Conservation (phyloP, 2,797 vertebrate species). For the Semotilus atromaculatus region DNA sequence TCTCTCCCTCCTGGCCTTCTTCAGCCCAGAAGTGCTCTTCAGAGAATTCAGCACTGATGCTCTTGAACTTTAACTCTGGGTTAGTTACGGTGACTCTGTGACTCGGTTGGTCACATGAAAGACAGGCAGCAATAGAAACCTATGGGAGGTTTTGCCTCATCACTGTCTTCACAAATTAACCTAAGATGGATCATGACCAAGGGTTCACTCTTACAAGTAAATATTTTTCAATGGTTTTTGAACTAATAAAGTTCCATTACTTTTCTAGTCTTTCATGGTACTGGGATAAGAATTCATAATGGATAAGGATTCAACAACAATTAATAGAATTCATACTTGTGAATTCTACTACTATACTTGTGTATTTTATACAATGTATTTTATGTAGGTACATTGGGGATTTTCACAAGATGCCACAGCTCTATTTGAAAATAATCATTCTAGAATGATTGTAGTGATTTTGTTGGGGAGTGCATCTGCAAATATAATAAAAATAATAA, state of each 20-base stretch:
- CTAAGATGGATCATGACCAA: neutral
- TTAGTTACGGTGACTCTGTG: constrained; percentile 12
- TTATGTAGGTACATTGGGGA: neutral
- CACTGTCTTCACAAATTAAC: constrained; percentile 19
- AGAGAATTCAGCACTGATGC: constrained; percentile 27
- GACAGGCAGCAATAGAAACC: constrained; percentile 20
- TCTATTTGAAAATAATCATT: neutral
- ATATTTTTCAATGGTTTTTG: neutral
- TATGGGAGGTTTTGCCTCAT: constrained; percentile 1
- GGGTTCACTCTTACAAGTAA: neutral
- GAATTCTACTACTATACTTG: neutral
- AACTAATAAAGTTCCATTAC: neutral
- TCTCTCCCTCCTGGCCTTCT: constrained; percentile 40
- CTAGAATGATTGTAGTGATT: neutral
- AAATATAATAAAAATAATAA: neutral
- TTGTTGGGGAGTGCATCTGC: neutral
- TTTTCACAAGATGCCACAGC: neutral
- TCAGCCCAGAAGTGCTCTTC: constrained; percentile 28
- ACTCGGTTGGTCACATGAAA: constrained; percentile 27
- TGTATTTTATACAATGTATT: neutral
- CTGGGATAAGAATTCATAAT: neutral
- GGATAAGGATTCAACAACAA: neutral
- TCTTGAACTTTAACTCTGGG: constrained; percentile 26
- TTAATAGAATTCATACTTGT: neutral
- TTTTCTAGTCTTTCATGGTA: constrained; percentile 1